A percentile compares a stretch with the other conserved stretches of the same genome.
Conservation (phyloP, 1,140 invertebrate genomes). For the Geopemphigus sp. region DNA sequence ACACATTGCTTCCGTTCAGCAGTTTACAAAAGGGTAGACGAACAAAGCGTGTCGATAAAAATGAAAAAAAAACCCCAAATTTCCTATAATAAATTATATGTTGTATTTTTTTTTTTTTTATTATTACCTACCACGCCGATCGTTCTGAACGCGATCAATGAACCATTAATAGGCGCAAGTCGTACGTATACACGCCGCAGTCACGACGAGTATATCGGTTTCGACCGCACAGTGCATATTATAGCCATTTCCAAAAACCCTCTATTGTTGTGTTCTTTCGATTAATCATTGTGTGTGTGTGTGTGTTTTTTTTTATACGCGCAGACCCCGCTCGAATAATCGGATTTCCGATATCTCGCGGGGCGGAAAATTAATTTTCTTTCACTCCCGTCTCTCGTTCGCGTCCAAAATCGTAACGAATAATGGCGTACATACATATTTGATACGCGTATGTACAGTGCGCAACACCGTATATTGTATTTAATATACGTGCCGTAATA, state of each 20-base stretch:
- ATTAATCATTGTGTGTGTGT: conserved; percentile 27
- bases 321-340: conserved; percentile 24
- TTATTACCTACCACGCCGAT: neutral
- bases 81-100: conserved; percentile 14
- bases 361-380: conserved; percentile 46
- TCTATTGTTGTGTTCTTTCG: conserved; percentile 29
- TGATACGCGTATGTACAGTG: too few relatives aligned
- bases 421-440: too few relatives aligned
- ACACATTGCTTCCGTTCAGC: conserved; percentile 30
- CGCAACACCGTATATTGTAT: too few relatives aligned
- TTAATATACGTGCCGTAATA: too few relatives aligned
- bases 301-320: conserved; percentile 1
- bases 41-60: conserved; percentile 43
- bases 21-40: conserved; percentile 16
- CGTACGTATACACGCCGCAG: conserved; percentile 8
- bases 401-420: neutral
- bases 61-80: conserved; percentile 18
- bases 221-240: conserved; percentile 18
- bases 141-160: conserved; percentile 4
- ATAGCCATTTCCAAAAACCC: conserved; percentile 18
- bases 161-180: conserved; percentile 29
- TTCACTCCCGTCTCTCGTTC: neutral
- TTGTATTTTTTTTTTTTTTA: neutral
- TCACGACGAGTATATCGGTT: conserved; percentile 24
- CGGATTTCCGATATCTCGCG: conserved; percentile 39